Evolutionary conservation across 2,888 invertebrate genomes (phyloP).

Genomic region (Sesia bembeciformis): DNA sequence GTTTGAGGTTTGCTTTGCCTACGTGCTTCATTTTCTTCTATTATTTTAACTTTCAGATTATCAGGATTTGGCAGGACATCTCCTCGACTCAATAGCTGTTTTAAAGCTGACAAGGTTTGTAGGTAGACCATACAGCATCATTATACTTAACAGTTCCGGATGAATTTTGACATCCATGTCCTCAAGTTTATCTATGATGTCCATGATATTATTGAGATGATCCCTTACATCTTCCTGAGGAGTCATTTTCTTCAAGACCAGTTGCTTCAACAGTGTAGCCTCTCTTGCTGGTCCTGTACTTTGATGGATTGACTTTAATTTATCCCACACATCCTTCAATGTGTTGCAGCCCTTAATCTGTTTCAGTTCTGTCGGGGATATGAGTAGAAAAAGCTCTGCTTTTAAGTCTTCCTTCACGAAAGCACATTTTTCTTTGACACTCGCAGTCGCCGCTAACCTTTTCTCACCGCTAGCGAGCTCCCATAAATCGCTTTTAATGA

Average conservation of each 20-base stretch:
- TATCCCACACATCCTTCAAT: neutral
- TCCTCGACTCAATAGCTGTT: conserved; percentile 30
- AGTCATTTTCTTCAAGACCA: conserved; percentile 28
- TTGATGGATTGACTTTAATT: no score
- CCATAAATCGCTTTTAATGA: no score
- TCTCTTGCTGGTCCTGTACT: no score
- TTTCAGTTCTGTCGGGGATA: no score
- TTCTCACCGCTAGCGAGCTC: no score
- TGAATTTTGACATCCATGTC: conserved; percentile 26
- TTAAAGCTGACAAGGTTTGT: conserved; percentile 26
- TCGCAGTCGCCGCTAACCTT: no score
- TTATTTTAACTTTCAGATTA: conserved; percentile 20
- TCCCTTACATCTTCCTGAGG: conserved; percentile 26
- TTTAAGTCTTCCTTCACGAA: no score
- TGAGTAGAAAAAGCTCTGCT: no score
- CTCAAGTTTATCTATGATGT: conserved; percentile 27
- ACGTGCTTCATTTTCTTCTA: conserved; percentile 21
- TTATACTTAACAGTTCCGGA: conserved; percentile 23
- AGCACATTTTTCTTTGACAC: no score
- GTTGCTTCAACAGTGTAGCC: conserved; percentile 24
- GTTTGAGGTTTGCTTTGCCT: neutral
- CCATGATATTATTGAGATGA: conserved; percentile 30
- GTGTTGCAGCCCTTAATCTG: neutral
- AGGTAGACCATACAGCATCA: conserved; percentile 29
- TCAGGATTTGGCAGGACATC: conserved; percentile 24